Conservation (phyloP, 2,888 invertebrate genomes). For the Rotaria macrura region DNA sequence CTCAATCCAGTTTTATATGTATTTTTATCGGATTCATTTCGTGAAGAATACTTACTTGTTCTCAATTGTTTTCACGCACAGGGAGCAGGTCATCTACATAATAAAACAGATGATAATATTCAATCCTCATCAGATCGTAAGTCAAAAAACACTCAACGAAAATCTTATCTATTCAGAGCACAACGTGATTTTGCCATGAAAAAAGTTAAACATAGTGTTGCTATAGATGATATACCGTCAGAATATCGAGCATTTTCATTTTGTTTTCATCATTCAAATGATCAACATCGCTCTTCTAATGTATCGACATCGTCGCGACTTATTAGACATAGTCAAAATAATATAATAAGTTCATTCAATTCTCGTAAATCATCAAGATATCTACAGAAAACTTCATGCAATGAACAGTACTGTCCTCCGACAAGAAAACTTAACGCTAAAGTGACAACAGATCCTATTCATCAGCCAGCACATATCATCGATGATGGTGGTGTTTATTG, state of each 20-base stretch:
- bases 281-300: background rate
- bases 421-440: background rate
- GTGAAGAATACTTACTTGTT: constrained; percentile 5
- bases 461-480: background rate
- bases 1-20: constrained; percentile 14
- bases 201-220: background rate
- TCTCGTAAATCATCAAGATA: background rate
- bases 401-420: background rate
- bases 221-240: background rate
- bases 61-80: background rate
- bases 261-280: background rate
- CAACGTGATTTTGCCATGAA: background rate
- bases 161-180: background rate
- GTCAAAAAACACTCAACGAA: background rate
- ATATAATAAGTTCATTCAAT: background rate
- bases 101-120: background rate
- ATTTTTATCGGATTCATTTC: constrained; percentile 10
- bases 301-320: background rate
- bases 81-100: background rate
- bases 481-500: background rate
- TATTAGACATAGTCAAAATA: background rate
- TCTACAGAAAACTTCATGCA: background rate
- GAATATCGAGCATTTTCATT: background rate
- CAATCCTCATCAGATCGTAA: background rate
- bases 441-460: background rate